Evolutionary conservation across 2,113 vertebrate genomes (phyloP).

Genomic region (Pongo abelii): DNA sequence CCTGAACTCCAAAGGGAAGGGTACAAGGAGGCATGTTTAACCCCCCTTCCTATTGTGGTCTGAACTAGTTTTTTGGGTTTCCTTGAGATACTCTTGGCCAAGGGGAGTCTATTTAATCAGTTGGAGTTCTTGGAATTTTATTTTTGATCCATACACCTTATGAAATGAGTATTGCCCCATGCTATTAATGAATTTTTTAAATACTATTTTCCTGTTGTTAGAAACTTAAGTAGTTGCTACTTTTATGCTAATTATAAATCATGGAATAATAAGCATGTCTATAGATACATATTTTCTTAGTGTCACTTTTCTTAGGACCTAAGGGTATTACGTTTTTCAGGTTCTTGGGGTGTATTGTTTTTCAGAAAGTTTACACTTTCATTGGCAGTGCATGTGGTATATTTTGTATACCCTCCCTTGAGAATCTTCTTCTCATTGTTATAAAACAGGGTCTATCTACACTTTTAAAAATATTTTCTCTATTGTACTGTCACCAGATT

Average conservation of each 20-base stretch:
- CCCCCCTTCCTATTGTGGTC: too few relatives aligned
- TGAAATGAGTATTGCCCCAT: background rate
- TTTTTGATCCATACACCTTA: background rate
- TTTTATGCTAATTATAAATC: background rate
- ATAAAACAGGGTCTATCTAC: background rate
- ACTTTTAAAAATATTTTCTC: background rate
- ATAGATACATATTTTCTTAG: background rate
- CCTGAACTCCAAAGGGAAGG: too few relatives aligned
- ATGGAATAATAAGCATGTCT: background rate
- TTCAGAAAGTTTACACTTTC: background rate
- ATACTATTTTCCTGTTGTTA: background rate
- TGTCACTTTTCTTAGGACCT: background rate
- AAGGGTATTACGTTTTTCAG: background rate
- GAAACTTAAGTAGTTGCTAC: background rate
- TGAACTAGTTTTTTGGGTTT: too few relatives aligned
- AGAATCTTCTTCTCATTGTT: background rate
- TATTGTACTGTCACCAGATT: background rate
- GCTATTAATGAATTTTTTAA: background rate
- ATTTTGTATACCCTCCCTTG: background rate
- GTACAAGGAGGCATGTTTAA: too few relatives aligned
- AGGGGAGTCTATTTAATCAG: too few relatives aligned
- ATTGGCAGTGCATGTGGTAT: background rate
- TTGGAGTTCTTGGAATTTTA: too few relatives aligned
- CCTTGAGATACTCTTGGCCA: too few relatives aligned
- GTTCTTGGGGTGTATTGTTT: background rate